Base-by-base conservation (phyloP, 2,113 vertebrate species). In the Chlorocebus sabaeus region DNA sequence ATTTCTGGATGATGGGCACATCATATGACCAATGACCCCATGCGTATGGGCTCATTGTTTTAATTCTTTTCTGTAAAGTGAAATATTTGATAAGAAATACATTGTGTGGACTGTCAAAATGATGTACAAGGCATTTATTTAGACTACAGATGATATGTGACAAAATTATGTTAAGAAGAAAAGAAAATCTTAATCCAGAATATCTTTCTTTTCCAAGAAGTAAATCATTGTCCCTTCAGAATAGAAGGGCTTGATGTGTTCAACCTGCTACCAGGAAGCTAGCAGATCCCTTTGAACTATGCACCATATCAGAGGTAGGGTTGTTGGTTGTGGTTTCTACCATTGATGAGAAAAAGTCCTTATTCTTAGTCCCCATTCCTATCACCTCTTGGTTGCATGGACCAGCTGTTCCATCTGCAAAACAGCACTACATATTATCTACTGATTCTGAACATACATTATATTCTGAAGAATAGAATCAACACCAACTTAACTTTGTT, bases 121-220 rank as follows among this genome's bases (percentile, higher is more conserved):
- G 32, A 87, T 13, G 17, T 23, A 50, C n/a, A 81, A 96, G 40
- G 25, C 80, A 93, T 48, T 72, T 84, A 57, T 68, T 95, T 90
- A 94, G 70, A 81, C 35, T 50, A 78, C 4, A 67, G 57, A 72
- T 76, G 70, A 80, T 25, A 67, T 1, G 23, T 22, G 79, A 72
- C 61, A 89, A 87, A 68, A 97, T 83, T 45, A 87, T 89, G 27
- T 89, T 70, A 45, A 40, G 70, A 91, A 96, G 22, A 18, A 83
- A 96, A 67, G 50, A 61, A 82, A 97, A 70, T 64, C 20, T 8
- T 79, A 76, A 75, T 78, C 23, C 18, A 93, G 68, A 96, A n/a
- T 88, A 75, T 48, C 8, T 96, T 76, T 85, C 22, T 80, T 59
- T 90, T 87, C 40, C 23, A 83, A 30, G 10, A 16, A 30, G 18